These are phyloP conservation scores for Drosophila stalkeri DNA, from an alignment of 2,888 invertebrate genomes.

Conservation along the genomic window DNA sequence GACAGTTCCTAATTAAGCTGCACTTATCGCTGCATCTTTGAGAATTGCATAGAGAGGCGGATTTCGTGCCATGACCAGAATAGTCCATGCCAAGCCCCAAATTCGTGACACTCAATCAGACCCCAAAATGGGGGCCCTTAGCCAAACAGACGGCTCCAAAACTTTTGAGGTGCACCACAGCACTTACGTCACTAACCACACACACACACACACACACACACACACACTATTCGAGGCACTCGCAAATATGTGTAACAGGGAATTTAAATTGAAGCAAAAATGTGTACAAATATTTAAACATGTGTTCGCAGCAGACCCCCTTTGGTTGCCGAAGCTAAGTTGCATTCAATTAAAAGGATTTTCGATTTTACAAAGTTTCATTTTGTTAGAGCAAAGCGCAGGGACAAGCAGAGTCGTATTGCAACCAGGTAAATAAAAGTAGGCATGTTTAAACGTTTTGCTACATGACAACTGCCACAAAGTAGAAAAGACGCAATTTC, in stretches of 20 bases:
- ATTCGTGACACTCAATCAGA: constrained; percentile 47
- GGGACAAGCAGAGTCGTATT: constrained; percentile 1
- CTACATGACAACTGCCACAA: constrained; percentile 70
- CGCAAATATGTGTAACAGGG: constrained; percentile 59
- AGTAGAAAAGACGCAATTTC: constrained; percentile 38
- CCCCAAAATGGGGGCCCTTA: constrained; percentile 41
- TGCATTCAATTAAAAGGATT: constrained; percentile 78
- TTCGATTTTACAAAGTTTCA: constrained; percentile 77
- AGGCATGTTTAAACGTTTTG: constrained; percentile 73
- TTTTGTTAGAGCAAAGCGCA: constrained; percentile 37
- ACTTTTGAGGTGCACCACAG: constrained; percentile 46
- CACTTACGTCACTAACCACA: constrained; percentile 49
- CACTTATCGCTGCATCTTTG: constrained; percentile 30
- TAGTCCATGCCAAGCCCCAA: constrained; percentile 25
- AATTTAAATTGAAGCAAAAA: constrained; percentile 77
- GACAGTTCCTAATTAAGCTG: constrained; percentile 20
- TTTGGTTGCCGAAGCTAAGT: constrained; percentile 50
- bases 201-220: constrained; percentile 14
- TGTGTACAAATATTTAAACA: constrained; percentile 73
- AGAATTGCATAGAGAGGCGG: constrained; percentile 28
- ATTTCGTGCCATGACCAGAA: constrained; percentile 25
- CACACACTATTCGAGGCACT: constrained; percentile 13
- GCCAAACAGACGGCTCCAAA: constrained; percentile 38
- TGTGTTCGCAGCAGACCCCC: constrained; percentile 27
- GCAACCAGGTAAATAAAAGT: constrained; percentile 69